A percentile compares a stretch with the other conserved stretches of the same genome.
phyloP scores from a whole-genome alignment of 2,113 vertebrate genomes.

The Varanus salvator region DNA sequence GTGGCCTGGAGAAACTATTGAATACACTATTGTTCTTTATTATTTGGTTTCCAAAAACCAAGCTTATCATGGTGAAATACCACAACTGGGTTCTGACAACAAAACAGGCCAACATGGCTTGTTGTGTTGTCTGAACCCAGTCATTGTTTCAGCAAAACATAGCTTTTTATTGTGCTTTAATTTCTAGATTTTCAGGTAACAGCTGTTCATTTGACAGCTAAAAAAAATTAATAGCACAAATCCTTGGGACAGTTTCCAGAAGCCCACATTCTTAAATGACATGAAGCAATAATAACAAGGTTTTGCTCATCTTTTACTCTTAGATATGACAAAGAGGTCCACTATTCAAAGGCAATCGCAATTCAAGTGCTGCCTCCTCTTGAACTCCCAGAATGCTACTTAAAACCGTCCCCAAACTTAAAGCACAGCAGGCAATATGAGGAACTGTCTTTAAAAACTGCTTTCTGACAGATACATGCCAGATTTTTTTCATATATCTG shows the following conservation, averaged over 20 bases:
- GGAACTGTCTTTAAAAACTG: background rate
- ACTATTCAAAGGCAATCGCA: background rate
- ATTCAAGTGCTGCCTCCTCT: background rate
- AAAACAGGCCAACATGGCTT: no score
- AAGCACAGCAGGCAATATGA: no score
- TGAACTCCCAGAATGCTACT: background rate
- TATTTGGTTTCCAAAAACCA: no score
- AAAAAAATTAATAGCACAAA: constrained; percentile 6
- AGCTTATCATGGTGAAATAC: no score
- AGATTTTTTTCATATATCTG: background rate
- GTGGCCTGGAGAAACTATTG: no score
- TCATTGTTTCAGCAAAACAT: constrained; percentile 5
- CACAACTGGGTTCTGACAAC: no score
- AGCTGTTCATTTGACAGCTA: constrained; percentile 28
- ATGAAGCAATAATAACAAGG: background rate
- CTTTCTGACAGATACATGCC: background rate
- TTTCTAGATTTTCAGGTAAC: constrained; percentile 12
- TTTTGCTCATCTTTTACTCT: background rate
- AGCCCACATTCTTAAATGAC: background rate
- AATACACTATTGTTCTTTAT: no score
- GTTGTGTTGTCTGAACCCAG: no score
- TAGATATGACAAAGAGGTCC: background rate
- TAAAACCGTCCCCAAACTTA: background rate
- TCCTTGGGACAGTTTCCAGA: background rate
- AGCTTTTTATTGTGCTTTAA: background rate